These are phyloP conservation scores for Apodemia duryi DNA, from an alignment of 2,888 invertebrate species.

Conservation along the genomic window DNA sequence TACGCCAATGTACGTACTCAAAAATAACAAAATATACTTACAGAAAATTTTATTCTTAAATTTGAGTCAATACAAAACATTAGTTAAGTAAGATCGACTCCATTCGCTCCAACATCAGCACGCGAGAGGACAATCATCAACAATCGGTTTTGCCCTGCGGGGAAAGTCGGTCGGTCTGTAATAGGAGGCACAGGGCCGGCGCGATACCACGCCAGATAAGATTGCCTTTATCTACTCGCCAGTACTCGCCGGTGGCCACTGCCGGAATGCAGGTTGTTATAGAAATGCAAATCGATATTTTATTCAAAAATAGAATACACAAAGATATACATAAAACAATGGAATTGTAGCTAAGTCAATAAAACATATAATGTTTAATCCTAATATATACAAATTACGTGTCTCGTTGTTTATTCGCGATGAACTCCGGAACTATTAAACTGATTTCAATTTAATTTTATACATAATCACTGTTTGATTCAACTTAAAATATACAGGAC, in stretches of 20 bases:
- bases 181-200: constrained; percentile 49
- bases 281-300: constrained; percentile 18
- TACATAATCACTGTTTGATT: no score
- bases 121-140: constrained; percentile 21
- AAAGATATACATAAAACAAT: neutral
- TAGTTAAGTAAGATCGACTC: constrained; percentile 15
- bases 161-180: constrained; percentile 69
- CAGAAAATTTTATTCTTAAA: no score
- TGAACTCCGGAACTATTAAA: no score
- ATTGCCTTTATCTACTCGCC: constrained; percentile 34
- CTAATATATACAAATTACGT: no score
- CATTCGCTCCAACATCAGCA: constrained; percentile 16
- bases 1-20: no score
- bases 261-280: constrained; percentile 15
- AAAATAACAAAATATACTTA: no score
- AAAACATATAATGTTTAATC: no score
- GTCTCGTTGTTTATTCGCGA: no score
- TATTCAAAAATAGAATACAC: constrained; percentile 16
- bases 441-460: no score
- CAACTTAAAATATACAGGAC: no score
- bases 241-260: constrained; percentile 18
- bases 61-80: constrained; percentile 2
- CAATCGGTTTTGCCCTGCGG: constrained; percentile 39
- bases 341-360: neutral
- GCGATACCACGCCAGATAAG: constrained; percentile 58